Evolutionary conservation across 2,888 invertebrate species (phyloP), one percentile per base, ranked within the genome.

Genomic region (Agrotis exclamationis): DNA sequence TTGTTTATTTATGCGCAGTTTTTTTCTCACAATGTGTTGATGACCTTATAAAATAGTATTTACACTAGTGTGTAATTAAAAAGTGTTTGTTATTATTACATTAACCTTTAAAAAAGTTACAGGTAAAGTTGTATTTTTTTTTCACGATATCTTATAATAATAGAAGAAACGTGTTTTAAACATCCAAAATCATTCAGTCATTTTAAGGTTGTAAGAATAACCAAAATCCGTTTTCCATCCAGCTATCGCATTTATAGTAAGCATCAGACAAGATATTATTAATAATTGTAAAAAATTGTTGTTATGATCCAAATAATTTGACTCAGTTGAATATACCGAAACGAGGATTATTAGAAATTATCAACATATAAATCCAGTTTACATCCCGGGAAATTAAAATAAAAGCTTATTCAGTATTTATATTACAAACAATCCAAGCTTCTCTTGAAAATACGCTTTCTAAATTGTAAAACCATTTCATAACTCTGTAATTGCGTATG

Each of bases 401-500:
- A 18, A 22, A 48, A 7, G 9, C 22, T 16, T 22, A n/a, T 63
- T 44, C 18, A 18, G 33, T 57, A 48, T 20, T 63, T 22, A 28
- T 9, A 22, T 56, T 33, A 45, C 48, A 75, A 75, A 48, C 22
- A 59, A 59, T 59, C 11, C 24, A 14, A 24, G 16, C 9, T 16
- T 69, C 28, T 50, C 47, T 51, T 20, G n/a, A 71, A 64, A 57
- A 71, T 57, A 60, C 18, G 20, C 1, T 20, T 24, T 28, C 14
- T 47, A 51, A 63, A 24, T 66, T 54, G 39, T 28, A 28, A 57
- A 69, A 51, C 50, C 18, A 56, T 39, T 39, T 39, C 1, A 39
- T 47, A 48, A 80, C 28, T 64, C 9, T n/a, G 48, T 69, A 68
- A 69, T 69, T 56, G 24, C 33, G 47, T 20, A 9, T 54, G 44